These are phyloP conservation scores for Xerus rutilus DNA, from an alignment of 2,797 vertebrate genomes.

Conservation along the genomic window DNA sequence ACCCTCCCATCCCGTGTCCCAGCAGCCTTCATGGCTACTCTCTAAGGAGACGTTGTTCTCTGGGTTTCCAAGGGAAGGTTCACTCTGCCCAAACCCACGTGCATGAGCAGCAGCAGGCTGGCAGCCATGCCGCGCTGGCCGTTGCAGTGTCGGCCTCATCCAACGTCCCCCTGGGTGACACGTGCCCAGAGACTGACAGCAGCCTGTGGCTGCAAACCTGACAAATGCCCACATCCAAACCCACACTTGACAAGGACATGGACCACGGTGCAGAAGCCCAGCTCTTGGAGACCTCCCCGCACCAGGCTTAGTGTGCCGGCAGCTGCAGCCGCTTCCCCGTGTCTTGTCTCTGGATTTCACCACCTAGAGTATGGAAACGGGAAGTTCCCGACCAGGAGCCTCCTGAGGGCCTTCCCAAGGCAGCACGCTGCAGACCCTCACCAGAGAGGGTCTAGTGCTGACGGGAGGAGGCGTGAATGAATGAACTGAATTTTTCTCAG, in stretches of 20 bases:
- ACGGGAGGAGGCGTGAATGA: rapidly evolving
- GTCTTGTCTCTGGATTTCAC: neutral
- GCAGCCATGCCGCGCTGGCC: rapidly evolving
- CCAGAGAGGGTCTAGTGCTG: neutral
- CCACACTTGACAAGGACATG: rapidly evolving
- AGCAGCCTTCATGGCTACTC: rapidly evolving
- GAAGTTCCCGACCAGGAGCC: rapidly evolving
- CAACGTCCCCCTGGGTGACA: rapidly evolving
- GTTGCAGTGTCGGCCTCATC: neutral
- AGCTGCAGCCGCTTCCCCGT: too few relatives aligned
- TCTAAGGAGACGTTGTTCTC: too few relatives aligned
- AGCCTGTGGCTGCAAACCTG: too few relatives aligned
- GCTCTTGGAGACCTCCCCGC: neutral
- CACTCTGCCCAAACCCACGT: neutral
- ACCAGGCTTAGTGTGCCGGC: too few relatives aligned
- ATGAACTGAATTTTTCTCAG: neutral
- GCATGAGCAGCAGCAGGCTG: neutral
- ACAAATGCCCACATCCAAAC: neutral
- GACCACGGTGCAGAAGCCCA: rapidly evolving
- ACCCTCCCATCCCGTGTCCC: rapidly evolving
- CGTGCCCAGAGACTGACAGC: neutral
- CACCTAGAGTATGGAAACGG: rapidly evolving
- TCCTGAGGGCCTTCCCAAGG: too few relatives aligned
- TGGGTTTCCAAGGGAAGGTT: neutral
- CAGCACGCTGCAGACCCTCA: rapidly evolving